Percentiles rank a stretch among this genome's conserved stretches.
Evolutionary conservation across 2,113 vertebrate genomes (phyloP).

Genomic region (Calonectris borealis): DNA sequence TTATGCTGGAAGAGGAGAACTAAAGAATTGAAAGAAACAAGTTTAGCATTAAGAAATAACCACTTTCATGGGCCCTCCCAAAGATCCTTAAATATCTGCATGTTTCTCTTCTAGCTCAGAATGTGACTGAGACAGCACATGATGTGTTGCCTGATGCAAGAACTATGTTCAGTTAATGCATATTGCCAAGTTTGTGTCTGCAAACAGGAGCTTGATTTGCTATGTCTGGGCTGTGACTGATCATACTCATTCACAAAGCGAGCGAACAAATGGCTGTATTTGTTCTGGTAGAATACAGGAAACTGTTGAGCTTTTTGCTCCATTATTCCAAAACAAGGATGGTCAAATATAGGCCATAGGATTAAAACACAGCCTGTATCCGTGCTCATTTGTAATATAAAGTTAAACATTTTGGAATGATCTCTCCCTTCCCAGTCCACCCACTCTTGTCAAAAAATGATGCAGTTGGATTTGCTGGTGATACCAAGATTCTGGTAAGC

Average conservation of each 20-base stretch:
- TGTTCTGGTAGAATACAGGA: neutral
- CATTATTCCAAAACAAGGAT: neutral
- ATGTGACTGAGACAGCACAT: neutral
- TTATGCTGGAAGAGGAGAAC: neutral
- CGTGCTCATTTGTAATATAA: neutral
- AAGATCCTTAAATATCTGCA: neutral
- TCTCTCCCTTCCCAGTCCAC: neutral
- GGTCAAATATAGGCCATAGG: neutral
- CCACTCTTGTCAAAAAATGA: neutral
- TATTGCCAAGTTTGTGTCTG: conserved; percentile 6
- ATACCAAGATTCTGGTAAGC: neutral
- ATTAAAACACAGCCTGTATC: neutral
- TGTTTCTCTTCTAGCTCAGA: conserved; percentile 9
- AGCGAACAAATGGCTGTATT: neutral
- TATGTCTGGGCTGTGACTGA: neutral
- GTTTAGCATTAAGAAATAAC: neutral
- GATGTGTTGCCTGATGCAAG: conserved; percentile 17
- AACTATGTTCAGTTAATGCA: neutral
- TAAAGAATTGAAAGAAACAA: neutral
- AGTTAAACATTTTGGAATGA: neutral
- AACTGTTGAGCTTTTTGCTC: neutral
- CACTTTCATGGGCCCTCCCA: neutral
- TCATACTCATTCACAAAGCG: neutral
- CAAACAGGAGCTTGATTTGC: neutral
- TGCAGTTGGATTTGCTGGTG: neutral